phyloP scores from a whole-genome alignment of 2,797 vertebrate genomes.

The Spinibarbus caldwelli region DNA sequence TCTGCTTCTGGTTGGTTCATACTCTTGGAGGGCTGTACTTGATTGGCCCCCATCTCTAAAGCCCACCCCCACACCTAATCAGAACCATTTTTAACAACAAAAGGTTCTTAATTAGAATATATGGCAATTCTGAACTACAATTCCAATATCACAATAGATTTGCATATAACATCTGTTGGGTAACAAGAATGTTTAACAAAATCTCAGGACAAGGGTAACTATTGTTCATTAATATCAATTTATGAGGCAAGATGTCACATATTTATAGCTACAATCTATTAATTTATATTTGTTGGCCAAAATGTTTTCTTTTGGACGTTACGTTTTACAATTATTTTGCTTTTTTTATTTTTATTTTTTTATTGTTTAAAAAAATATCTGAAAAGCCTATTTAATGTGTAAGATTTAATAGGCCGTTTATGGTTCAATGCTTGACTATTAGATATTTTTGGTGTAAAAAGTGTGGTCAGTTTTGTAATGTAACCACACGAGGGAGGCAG shows the following conservation, averaged over 20 bases:
- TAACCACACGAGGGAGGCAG: slow-evolving; percentile 27
- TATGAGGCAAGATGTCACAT: neutral
- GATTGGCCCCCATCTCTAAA: neutral
- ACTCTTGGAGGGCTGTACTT: neutral
- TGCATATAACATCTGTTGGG: neutral
- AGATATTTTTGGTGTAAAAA: neutral
- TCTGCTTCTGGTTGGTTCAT: too few relatives aligned
- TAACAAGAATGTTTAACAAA: neutral
- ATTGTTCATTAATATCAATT: neutral
- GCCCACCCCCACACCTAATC: neutral
- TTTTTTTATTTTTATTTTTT: too few relatives aligned
- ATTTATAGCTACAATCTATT: neutral
- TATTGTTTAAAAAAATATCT: neutral
- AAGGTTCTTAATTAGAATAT: neutral
- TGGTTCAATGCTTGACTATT: neutral
- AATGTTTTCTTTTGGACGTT: too few relatives aligned
- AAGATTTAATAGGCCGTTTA: neutral
- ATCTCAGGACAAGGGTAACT: neutral
- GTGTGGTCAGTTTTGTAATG: neutral
- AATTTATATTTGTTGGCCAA: neutral
- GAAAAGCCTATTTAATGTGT: neutral
- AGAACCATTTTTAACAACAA: neutral
- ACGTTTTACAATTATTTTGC: neutral
- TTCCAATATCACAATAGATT: neutral
- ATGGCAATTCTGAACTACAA: neutral